A percentile compares a stretch with the other conserved stretches of the same genome.
Evolutionary conservation across 2,888 invertebrate species (phyloP).

Genomic region (Cetonia aurata): DNA sequence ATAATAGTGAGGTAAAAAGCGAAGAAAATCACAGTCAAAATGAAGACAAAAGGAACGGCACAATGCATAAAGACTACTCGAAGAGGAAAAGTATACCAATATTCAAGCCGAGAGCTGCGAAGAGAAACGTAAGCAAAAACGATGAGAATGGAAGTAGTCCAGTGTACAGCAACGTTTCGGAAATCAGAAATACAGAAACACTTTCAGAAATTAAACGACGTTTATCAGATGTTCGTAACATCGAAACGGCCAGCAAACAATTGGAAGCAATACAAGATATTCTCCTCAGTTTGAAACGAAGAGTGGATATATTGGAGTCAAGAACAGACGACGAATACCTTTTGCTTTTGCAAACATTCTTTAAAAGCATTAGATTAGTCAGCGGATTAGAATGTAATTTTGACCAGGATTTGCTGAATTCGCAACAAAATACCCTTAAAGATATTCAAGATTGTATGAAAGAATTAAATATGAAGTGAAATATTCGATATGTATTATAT

Average conservation of each 20-base stretch:
- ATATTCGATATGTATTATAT: constrained; percentile 2
- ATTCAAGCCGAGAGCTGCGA: no score
- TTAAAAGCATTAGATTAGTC: constrained; percentile 38
- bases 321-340: constrained; percentile 29
- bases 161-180: no score
- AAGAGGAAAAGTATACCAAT: no score
- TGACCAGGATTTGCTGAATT: constrained; percentile 29
- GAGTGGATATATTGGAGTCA: constrained; percentile 11
- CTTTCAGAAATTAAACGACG: constrained; percentile 25
- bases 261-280: constrained; percentile 12
- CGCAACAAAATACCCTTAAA: constrained; percentile 37
- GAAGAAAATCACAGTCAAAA: no score
- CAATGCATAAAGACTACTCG: no score
- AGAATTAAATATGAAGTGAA: constrained; percentile 32
- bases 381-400: constrained; percentile 40
- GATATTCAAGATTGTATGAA: constrained; percentile 41
- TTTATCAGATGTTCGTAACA: constrained; percentile 16
- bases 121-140: no score
- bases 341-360: constrained; percentile 32
- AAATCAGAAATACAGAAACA: not conserved
- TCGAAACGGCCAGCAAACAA: not conserved
- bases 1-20: not conserved
- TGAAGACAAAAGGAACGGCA: no score
- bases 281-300: constrained; percentile 5
- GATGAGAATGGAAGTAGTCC: no score